Base-by-base conservation (phyloP, 1,140 invertebrate genomes). In the Sycobia sp. region DNA sequence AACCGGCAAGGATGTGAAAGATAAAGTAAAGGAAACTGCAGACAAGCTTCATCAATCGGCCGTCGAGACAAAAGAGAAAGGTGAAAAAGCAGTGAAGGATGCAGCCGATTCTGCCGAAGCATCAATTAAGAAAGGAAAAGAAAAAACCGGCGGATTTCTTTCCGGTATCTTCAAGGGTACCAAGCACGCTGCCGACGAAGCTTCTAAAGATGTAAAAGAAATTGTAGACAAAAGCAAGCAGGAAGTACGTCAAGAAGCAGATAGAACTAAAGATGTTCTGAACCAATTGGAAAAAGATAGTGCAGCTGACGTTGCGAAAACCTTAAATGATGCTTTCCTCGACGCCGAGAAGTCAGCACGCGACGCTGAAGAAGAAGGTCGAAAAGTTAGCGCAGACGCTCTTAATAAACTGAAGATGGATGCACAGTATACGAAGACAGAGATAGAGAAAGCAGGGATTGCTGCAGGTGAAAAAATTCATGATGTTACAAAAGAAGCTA, bases 101-200 rank as follows among this genome's bases (percentile, higher is more conserved):
- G 53, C 29, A 0, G 29, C 43, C 18, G 51, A 64, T 41, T 69
- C 57, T 44, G 41, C 49, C 4, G 65, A 18, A 2, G 53, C 63
- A 34, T 66, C 67, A 25, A 8, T 66, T 1, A 71, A 75, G 18
- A 67, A 62, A 39, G 53, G 61, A 0, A 76, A 77, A n/a, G 76
- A 76, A 0, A 80, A 77, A 58, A 38, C 27, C 1, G 44, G 59
- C 13, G 41, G 59, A 11, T 54, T 62, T 23, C 25, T 62, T 10
- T 62, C 59, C 14, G 59, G 59, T 8, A 55, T 43, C 0, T 55
- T 53, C 14, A 62, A 74, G 44, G 71, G 74, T 29, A 72, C 74
- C 18, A 79, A 80, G 61, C 68, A 73, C 29, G 64, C 66, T 5
- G 70, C 71, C 29, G 70, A 73, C 34, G 71, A 77, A 47, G 69